Base-by-base conservation (phyloP, 2,888 invertebrate genomes). In the Dynastes hyllus region DNA sequence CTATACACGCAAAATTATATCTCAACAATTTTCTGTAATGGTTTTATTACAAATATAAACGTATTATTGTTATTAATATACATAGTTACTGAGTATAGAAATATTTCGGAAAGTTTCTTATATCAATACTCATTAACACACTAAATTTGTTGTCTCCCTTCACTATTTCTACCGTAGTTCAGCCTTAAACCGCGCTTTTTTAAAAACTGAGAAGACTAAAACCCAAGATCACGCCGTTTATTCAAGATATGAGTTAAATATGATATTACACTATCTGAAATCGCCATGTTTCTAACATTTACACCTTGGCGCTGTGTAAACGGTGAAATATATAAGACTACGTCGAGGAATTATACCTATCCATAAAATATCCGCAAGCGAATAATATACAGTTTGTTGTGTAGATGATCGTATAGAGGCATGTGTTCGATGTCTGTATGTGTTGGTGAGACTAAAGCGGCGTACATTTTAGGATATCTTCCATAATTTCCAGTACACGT, bases 281-380 rank as follows among this genome's bases (percentile, higher is more conserved):
- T 83, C 83, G 81, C 79, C 82, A 82, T 84, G 83, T 83, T 82
- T 80, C 76, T 80, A 83, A 81, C 84, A 82, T 84, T 84, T 84
- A 83, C 84, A 84, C 83, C 83, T 83, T 83, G 81, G 45, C 81
- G 80, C 80, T 79, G 81, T 80, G 82, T 81, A 84, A 84, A 82
- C 82, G 81, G 78, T 80, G 80, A 81, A 84, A 81, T 83, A 83
- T 81, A 80, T 81, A 81, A 79, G 79, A 77, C 80, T 80, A 45
- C 79, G 78, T 78, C 58, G 66, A 80, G 81, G 82, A 83, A 83
- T 83, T 84, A 82, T 82, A 83, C 80, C 81, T 83, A 83, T 83
- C 82, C 82, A 82, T 83, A 83, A 83, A 80, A 79, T 79, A 83
- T 84, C 83, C 79, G 75, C 58, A 45, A 79, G 80, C 67, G 61